A percentile compares a stretch with the other conserved stretches of the same genome.
Conservation (phyloP, 1,140 invertebrate species). For the Oscheius sp. region DNA sequence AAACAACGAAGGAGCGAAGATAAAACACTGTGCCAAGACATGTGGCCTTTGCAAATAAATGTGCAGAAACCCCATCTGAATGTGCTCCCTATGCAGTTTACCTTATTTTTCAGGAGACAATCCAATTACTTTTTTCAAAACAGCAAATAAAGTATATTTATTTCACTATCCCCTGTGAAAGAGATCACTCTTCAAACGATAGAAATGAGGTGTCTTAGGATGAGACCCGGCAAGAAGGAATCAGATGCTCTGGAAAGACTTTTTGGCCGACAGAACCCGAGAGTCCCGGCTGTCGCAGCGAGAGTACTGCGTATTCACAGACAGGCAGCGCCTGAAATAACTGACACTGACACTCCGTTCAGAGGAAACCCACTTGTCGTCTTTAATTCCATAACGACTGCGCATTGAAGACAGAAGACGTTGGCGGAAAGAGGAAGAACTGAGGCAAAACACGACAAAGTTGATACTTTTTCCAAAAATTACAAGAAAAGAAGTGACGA, state of each 20-base stretch:
- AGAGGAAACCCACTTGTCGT: conserved; percentile 20
- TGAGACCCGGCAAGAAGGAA: background rate
- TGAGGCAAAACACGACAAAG: conserved; percentile 43
- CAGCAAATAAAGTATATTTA: too few relatives aligned
- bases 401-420: conserved; percentile 13
- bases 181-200: too few relatives aligned
- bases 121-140: too few relatives aligned
- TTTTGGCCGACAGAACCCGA: conserved; percentile 20
- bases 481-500: conserved; percentile 31
- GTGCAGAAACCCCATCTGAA: too few relatives aligned
- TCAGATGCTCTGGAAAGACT: conserved; percentile 34
- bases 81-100: too few relatives aligned
- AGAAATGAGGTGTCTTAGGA: background rate
- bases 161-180: too few relatives aligned
- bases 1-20: background rate
- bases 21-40: background rate
- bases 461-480: conserved; percentile 40
- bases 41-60: background rate
- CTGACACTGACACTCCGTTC: background rate
- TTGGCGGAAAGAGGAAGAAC: conserved; percentile 36
- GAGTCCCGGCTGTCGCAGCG: conserved; percentile 22
- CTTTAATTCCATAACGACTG: conserved; percentile 12
- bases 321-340: conserved; percentile 13
- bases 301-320: conserved; percentile 11
- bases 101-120: too few relatives aligned